phyloP scores from a whole-genome alignment of 2,113 vertebrate species.

The Paralichthys olivaceus region DNA sequence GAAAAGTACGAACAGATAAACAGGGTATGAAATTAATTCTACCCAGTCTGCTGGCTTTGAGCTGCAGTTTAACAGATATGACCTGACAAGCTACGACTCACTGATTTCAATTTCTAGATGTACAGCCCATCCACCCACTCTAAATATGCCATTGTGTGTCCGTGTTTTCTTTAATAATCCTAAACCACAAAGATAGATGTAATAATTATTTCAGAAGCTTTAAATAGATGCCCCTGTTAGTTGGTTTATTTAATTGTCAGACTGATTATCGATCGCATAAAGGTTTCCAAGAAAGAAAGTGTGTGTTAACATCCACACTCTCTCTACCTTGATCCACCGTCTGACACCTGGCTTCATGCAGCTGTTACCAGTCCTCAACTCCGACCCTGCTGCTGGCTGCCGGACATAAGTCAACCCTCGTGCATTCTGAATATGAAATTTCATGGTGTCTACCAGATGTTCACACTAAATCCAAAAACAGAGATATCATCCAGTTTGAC shows the following conservation, averaged over 20 bases:
- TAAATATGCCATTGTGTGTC: not conserved
- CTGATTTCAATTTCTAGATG: conserved; percentile 1
- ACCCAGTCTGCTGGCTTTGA: not conserved
- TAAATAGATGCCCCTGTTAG: not conserved
- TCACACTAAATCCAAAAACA: conserved; percentile 57
- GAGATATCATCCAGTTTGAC: conserved; percentile 54
- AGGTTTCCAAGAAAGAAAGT: not conserved
- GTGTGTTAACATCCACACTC: not conserved
- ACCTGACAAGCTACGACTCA: not conserved
- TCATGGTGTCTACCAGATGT: conserved; percentile 71
- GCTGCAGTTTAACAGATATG: conserved; percentile 11
- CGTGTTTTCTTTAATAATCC: not conserved
- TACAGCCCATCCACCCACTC: not conserved
- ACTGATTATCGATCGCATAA: not conserved
- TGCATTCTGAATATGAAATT: conserved; percentile 53
- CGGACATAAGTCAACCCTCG: conserved; percentile 58
- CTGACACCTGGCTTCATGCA: conserved; percentile 22
- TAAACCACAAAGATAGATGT: not conserved
- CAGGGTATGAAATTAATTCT: not conserved
- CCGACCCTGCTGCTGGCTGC: conserved; percentile 49
- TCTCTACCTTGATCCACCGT: conserved; percentile 25
- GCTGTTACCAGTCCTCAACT: conserved; percentile 57
- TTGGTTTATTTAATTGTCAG: too few species aligned
- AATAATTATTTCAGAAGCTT: not conserved
- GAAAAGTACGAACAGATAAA: not conserved